Conservation (phyloP, 2,113 vertebrate genomes). For the rabbit (Oryctolagus cuniculus) region mOryCun1.1 NC_091435.1:109518001-109518500, state of each 20-base stretch:
- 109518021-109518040: too few species aligned
- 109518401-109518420: conserved; percentile 15
- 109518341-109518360: background rate
- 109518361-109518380: background rate
- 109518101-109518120: background rate
- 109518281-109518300: background rate
- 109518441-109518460: background rate
- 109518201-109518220: background rate
- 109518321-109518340: background rate
- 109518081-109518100: too few species aligned
- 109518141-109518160: background rate
- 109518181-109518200: background rate
- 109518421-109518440: conserved; percentile 19
- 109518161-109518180: background rate
- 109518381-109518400: background rate
- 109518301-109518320: background rate
- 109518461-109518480: background rate
- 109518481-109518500: background rate
- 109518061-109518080: too few species aligned
- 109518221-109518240: background rate
- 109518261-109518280: background rate
- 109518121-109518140: background rate
- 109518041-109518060: too few species aligned
- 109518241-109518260: background rate
- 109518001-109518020: too few species aligned